Percentiles rank a stretch among this genome's conserved stretches.
Evolutionary conservation across 1,140 invertebrate species (phyloP).

Genomic region (Nymphalis io): DNA sequence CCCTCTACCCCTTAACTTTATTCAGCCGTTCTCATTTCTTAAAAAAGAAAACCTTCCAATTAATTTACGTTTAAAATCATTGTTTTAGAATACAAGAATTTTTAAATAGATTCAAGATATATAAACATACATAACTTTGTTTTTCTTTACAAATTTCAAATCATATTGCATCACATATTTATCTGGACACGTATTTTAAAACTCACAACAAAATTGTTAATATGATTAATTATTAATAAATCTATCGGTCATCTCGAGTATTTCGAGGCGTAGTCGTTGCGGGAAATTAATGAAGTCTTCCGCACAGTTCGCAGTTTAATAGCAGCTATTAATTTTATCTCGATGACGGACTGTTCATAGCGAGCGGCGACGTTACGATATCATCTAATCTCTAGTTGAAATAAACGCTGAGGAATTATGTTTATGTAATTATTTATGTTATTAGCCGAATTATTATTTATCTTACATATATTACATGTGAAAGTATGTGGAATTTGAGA

Average conservation of each 20-base stretch:
- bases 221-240: conserved; percentile 40
- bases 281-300: conserved; percentile 78
- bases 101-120: not conserved
- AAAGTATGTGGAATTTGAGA: not conserved
- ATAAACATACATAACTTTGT: not conserved
- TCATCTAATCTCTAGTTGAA: conserved; percentile 50
- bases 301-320: conserved; percentile 74
- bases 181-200: not conserved
- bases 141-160: not conserved
- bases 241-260: conserved; percentile 62
- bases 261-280: conserved; percentile 64
- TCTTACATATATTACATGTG: not conserved
- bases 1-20: conserved; percentile 33
- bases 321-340: conserved; percentile 76
- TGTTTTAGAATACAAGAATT: not conserved
- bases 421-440: conserved; percentile 33
- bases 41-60: conserved; percentile 1
- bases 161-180: not conserved
- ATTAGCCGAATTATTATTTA: conserved; percentile 9
- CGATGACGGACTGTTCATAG: conserved; percentile 56
- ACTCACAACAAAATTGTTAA: conserved; percentile 20
- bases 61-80: not conserved
- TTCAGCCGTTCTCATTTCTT: conserved; percentile 31
- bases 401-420: conserved; percentile 48
- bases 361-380: conserved; percentile 37